Conservation (phyloP, 2,113 vertebrate species). For the Dicrurus megarhynchus region DNA sequence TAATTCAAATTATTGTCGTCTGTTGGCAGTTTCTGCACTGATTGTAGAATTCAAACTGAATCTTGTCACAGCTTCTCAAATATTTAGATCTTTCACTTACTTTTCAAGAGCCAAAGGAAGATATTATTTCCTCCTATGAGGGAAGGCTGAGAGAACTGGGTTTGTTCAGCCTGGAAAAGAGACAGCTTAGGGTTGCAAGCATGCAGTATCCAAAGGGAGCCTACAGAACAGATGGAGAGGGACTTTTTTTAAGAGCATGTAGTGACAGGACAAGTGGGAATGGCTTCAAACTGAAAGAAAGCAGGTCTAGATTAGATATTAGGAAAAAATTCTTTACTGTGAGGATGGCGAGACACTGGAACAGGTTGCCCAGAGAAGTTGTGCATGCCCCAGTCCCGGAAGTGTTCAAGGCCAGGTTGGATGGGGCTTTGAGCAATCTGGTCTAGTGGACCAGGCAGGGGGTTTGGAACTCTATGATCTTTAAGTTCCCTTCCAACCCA, state of each 20-base stretch:
- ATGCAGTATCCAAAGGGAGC: neutral
- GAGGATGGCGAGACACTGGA: neutral
- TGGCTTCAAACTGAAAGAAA: neutral
- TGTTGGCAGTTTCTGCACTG: neutral
- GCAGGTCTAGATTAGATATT: neutral
- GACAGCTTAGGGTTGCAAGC: accelerated
- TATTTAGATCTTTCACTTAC: neutral
- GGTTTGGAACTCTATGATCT: neutral
- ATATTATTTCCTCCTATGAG: neutral
- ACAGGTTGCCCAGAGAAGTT: neutral
- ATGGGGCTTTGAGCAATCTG: neutral
- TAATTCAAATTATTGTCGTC: neutral
- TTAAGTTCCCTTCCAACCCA: neutral
- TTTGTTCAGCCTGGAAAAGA: neutral
- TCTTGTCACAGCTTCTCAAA: neutral
- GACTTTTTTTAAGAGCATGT: neutral
- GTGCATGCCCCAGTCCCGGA: neutral
- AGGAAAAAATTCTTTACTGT: neutral
- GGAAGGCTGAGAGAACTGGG: neutral
- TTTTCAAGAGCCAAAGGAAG: neutral
- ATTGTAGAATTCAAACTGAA: neutral
- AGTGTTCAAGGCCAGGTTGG: neutral
- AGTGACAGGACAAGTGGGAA: neutral
- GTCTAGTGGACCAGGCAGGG: neutral
- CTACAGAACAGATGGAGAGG: neutral